Evolutionary conservation across 2,888 invertebrate species (phyloP).

Genomic region (Lepidochrysops patricia): DNA sequence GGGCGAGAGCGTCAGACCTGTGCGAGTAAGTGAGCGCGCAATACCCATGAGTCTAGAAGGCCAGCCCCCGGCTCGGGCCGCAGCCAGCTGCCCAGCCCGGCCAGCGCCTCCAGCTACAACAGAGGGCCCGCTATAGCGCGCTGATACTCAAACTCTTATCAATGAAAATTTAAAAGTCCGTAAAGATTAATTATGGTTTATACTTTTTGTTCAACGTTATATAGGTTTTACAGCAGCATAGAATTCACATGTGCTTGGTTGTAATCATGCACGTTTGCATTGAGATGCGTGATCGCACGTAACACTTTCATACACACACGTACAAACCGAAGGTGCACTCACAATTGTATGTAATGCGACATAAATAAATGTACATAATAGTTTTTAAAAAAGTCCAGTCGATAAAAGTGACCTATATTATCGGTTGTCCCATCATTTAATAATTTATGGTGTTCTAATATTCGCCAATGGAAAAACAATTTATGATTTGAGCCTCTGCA

Average conservation of each 20-base stretch:
- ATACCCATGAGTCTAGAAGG: slow-evolving; percentile 74
- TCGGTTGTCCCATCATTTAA: not conserved
- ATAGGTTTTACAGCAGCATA: too few relatives aligned
- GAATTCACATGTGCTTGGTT: too few relatives aligned
- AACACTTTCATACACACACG: not conserved
- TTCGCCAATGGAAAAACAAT: not conserved
- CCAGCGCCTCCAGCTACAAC: slow-evolving; percentile 74
- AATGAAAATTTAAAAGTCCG: not conserved
- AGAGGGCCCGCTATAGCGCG: slow-evolving; percentile 35
- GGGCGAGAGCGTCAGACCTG: slow-evolving; percentile 64
- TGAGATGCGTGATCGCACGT: not conserved
- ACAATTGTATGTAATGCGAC: not conserved
- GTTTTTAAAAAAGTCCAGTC: not conserved
- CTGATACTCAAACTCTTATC: not conserved
- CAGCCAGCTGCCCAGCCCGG: slow-evolving; percentile 69
- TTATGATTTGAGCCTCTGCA: not conserved
- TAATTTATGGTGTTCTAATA: too few relatives aligned
- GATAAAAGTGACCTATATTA: not conserved
- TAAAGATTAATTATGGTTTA: too few relatives aligned
- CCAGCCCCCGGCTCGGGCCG: slow-evolving; percentile 64
- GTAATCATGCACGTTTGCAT: not conserved
- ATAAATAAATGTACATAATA: not conserved
- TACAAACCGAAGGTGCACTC: not conserved
- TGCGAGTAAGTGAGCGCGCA: slow-evolving; percentile 75
- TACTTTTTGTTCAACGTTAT: too few relatives aligned